phyloP scores from a whole-genome alignment of 2,113 vertebrate genomes.

The Pan troglodytes region DNA sequence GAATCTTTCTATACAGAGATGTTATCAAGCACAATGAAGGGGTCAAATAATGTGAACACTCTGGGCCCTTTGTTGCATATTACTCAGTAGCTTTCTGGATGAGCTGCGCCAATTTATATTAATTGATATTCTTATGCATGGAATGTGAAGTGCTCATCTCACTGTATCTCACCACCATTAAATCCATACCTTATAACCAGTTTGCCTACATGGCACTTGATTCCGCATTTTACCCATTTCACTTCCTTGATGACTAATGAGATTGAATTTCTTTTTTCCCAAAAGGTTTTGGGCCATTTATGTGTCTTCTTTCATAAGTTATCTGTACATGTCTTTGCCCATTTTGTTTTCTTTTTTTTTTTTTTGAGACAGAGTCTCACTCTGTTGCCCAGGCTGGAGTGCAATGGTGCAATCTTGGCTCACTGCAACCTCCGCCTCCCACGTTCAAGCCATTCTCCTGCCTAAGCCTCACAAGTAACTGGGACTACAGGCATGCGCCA shows the following conservation, averaged over 20 bases:
- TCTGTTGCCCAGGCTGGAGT: no score
- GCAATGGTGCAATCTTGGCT: no score
- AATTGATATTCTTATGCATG: neutral
- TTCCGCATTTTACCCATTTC: neutral
- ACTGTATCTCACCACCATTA: rapidly evolving
- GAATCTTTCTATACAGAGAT: neutral
- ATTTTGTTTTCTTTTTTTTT: no score
- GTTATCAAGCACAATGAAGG: rapidly evolving
- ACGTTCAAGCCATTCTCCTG: no score
- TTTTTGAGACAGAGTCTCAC: no score
- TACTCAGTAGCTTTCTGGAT: neutral
- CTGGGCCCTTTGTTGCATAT: rapidly evolving
- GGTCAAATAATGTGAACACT: rapidly evolving
- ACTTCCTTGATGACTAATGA: neutral
- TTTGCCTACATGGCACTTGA: rapidly evolving
- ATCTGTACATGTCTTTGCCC: rapidly evolving
- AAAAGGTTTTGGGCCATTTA: no score
- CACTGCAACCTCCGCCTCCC: no score
- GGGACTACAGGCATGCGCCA: no score
- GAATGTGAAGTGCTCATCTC: rapidly evolving
- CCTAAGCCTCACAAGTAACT: no score
- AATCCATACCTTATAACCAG: rapidly evolving
- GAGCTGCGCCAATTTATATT: rapidly evolving
- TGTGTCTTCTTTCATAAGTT: neutral
- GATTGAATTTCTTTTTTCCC: neutral